Base-by-base conservation (phyloP, 2,113 vertebrate species). In the Paratilapia polleni region DNA sequence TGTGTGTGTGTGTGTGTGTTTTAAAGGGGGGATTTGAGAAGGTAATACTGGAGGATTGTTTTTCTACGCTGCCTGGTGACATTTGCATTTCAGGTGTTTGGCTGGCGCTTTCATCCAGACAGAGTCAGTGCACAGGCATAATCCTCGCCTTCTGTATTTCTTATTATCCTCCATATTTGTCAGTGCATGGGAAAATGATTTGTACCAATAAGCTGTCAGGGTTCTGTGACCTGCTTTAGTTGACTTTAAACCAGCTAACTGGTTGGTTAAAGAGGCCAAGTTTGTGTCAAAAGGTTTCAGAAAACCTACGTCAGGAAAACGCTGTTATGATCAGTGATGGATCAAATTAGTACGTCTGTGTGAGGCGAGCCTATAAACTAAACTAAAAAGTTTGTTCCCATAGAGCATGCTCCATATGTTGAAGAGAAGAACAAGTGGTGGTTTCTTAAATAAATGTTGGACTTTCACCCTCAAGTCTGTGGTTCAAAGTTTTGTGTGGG, bases 81-180 rank as follows among this genome's bases (percentile, higher is more conserved):
- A 38, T 78, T 80, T 56, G 22, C 68, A n/a, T 76, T 20, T 88
- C 82, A 88, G 87, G 88, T 88, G 85, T 87, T 74, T 57, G 79
- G 52, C 52, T 68, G 75, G 4, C 24, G 68, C 34, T 43, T 20
- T 61, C 68, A 6, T 54, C 5, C 34, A 75, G 75, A 64, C 64
- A 7, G 17, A 63, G 19, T 14, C 64, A 70, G n/a, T n/a, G n/a
- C 8, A 4, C 4, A 54, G 62, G 15, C 13, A 57, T 9, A 31
- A 62, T 38, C 36, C 7, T 49, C 8, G 0, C 19, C 9, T 0
- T 56, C 14, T n/a, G 52, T 5, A 14, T 7, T 36, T 49, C 47
- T 54, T 14, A 4, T 58, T n/a, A 14, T 24, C 43, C 41, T 28
- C 8, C 4, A 15, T 3, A 3, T 10, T 24, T 64, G 11, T 10